Percentiles rank a stretch among this genome's conserved stretches.
Conservation (phyloP, 2,113 vertebrate species). For the Corvus hawaiiensis region DNA sequence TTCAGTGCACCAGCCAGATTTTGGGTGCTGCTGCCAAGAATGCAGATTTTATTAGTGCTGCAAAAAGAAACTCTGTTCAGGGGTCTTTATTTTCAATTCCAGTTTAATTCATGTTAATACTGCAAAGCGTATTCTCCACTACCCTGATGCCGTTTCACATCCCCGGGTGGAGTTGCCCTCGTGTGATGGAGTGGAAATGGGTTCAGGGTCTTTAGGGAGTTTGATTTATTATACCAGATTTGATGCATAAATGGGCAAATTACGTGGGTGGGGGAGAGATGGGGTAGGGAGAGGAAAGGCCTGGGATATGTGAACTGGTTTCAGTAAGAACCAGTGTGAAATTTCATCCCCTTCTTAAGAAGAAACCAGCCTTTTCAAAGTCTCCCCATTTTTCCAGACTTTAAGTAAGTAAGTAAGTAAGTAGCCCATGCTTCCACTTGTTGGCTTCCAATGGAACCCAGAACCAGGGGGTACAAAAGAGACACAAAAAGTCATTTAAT, state of each 20-base stretch:
- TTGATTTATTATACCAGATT: not conserved
- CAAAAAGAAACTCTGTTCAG: not conserved
- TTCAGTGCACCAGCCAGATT: not conserved
- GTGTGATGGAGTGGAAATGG: not conserved
- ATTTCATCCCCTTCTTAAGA: slow-evolving; percentile 1
- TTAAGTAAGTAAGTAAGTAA: not conserved
- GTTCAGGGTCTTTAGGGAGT: not conserved
- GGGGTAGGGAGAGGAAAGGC: not conserved
- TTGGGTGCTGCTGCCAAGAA: slow-evolving; percentile 19
- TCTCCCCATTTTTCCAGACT: not conserved
- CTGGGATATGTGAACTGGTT: not conserved
- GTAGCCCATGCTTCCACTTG: not conserved
- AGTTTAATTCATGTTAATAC: slow-evolving; percentile 21
- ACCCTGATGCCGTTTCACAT: not conserved
- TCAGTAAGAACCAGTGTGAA: not conserved
- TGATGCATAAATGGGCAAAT: not conserved
- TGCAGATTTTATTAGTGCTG: slow-evolving; percentile 23
- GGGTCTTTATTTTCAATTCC: slow-evolving; percentile 4
- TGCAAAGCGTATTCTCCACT: not conserved
- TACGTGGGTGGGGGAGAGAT: not conserved
- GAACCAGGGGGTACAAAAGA: not conserved
- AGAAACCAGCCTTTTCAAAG: not conserved
- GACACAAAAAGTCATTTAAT: not conserved
- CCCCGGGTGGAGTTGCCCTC: not conserved
- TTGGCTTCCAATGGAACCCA: not conserved